Evolutionary conservation across 2,888 invertebrate genomes (phyloP), one percentile per base, ranked within the genome.

Genomic region (Drosophila niveifrons): DNA sequence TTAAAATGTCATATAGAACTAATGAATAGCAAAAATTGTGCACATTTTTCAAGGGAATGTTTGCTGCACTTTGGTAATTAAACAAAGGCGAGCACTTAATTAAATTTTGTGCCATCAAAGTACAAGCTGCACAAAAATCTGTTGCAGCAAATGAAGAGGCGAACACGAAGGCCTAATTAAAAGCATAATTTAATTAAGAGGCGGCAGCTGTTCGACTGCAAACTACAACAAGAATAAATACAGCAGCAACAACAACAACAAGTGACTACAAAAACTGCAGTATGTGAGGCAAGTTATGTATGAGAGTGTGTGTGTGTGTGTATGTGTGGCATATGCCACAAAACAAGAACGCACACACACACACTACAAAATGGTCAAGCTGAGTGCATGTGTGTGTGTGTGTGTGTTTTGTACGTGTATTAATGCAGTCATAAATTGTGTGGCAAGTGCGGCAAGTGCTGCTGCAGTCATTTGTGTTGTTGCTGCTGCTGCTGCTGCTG

Each of bases 131-230:
- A 66, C 59, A 66, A 69, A 63, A 59, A 59, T 64, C 47, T 68
- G 46, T 46, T 46, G 65, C 78, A 43, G 46, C 69, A 65, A 76
- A 78, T 76, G 74, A 73, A 73, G 74, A 78, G 69, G 17, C 52
- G 36, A 74, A 69, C 75, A 78, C 74, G 74, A 73, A 72, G 76
- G 72, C 72, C 85, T 83, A 83, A 83, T 83, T 83, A 88, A 83
- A 82, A 88, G 71, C 78, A 80, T 85, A 85, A 83, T 88, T 85
- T 82, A 83, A 83, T 83, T 83, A 83, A 88, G 82, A 77, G 85
- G 71, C 79, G 67, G 72, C 80, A 70, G 82, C 59, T 58, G 75
- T 46, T 43, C 59, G 61, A 66, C 72, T 72, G 50, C 13, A 61
- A 62, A 62, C 66, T 64, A 17, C 39, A 59, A 39, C 65, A 63